Evolutionary conservation across 2,797 vertebrate species (phyloP), one percentile per base, ranked within the genome.

Genomic region (Megaceryle alcyon): DNA sequence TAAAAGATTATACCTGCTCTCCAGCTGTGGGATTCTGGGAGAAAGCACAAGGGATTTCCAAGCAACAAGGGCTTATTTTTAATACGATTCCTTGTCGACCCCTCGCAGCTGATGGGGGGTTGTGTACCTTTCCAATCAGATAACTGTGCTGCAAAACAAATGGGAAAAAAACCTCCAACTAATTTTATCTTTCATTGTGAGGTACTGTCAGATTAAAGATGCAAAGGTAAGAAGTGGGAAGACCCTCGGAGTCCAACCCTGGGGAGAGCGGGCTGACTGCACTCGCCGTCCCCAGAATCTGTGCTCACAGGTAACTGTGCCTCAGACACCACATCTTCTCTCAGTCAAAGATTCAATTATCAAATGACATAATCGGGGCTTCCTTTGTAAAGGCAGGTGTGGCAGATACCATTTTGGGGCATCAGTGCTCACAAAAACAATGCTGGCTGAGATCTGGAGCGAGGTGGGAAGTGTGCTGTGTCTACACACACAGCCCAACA

Each of bases 1-100:
- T 65, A 18, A 82, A 65, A 90, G 88, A 86, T 90, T 76, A 82
- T 43, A 91, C 63, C 82, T 86, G 56, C 66, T 86, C 39, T 90
- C 49, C 86, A 92, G 73, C 90, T 65, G 49, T 14, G 41, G 57
- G 39, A 87, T 59, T 87, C 48, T 26, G 39, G 41, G n/a, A 82
- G 7, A 63, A 54, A 71, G 39, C 69, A 37, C 49, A 22, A 29
- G 49, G 25, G 66, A 88, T 59, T 86, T 69, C 59, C 70, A 41
- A 88, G 76, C 72, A 71, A 35, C 0, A 10, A 88, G 29, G 77
- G 37, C 14, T 92, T 61, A 31, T 53, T 69, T 91, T 76, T 72
- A 85, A 95, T 14, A 37, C 5, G 81, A n/a, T 43, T 71, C 44
- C 59, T 76, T 4, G 0, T 29, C 7, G 26, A 56, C 14, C 64